Evolutionary conservation across 1,140 invertebrate species (phyloP).

Genomic region (Dendroctonus ponderosae): DNA sequence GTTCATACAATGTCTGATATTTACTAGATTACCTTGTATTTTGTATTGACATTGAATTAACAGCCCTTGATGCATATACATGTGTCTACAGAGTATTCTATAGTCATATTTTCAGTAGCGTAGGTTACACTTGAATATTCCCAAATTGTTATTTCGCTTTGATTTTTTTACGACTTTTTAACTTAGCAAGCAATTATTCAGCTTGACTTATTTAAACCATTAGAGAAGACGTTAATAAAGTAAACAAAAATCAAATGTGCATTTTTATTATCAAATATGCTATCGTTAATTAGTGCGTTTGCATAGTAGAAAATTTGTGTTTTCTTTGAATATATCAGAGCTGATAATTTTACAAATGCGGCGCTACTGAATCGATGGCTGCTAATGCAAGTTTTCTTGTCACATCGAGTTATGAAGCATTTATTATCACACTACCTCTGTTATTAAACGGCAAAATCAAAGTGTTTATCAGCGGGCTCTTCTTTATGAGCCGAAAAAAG

Average conservation of each 20-base stretch:
- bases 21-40: constrained; percentile 32
- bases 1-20: constrained; percentile 29
- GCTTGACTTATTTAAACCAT: no score
- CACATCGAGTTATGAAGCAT: constrained; percentile 5
- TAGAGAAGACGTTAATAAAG: no score
- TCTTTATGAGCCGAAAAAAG: constrained; percentile 8
- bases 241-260: no score
- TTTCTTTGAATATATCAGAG: no score
- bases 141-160: not conserved
- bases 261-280: no score
- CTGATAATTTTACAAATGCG: no score
- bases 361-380: constrained; percentile 2
- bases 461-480: constrained; percentile 4
- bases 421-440: constrained; percentile 3
- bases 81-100: constrained; percentile 1
- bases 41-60: constrained; percentile 33
- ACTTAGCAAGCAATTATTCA: no score
- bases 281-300: no score
- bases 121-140: constrained; percentile 3
- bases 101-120: constrained; percentile 17
- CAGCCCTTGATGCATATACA: constrained; percentile 22
- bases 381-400: constrained; percentile 16
- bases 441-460: constrained; percentile 19
- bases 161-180: no score
- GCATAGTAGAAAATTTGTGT: no score